A percentile compares a stretch with the other conserved stretches of the same genome.
Evolutionary conservation across 2,113 vertebrate genomes (phyloP).

Genomic region (Phylloscopus trochiloides): DNA sequence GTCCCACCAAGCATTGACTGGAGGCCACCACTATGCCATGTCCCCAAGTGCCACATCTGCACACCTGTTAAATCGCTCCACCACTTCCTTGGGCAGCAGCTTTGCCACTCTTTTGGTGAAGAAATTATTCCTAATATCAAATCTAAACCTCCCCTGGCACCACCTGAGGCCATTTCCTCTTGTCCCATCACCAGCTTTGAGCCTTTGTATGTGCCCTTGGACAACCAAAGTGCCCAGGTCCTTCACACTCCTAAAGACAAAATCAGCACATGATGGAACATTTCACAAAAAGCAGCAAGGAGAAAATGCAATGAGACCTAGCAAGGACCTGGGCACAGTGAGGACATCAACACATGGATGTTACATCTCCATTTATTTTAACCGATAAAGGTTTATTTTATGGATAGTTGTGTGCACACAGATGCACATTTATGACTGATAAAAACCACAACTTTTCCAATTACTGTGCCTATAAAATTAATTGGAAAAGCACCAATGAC

Average conservation of each 20-base stretch:
- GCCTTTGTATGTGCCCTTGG: background rate
- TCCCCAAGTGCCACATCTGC: background rate
- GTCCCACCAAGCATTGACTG: background rate
- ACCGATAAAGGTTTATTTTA: background rate
- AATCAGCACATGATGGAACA: background rate
- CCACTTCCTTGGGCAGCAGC: background rate
- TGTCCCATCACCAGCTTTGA: background rate
- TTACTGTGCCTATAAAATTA: background rate
- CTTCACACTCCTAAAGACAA: background rate
- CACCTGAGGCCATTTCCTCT: background rate
- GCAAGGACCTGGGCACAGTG: background rate
- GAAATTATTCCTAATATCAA: background rate
- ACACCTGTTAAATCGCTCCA: background rate
- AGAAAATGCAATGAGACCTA: background rate
- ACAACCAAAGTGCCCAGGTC: rapidly evolving
- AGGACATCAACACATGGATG: background rate
- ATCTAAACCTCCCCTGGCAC: background rate
- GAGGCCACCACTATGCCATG: background rate
- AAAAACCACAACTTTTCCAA: background rate
- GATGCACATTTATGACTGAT: background rate
- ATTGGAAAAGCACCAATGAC: background rate
- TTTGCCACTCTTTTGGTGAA: background rate
- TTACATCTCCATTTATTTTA: background rate
- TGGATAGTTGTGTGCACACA: rapidly evolving
- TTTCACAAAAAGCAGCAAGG: background rate